phyloP scores from a whole-genome alignment of 2,113 vertebrate genomes.

The Sturnus vulgaris region DNA sequence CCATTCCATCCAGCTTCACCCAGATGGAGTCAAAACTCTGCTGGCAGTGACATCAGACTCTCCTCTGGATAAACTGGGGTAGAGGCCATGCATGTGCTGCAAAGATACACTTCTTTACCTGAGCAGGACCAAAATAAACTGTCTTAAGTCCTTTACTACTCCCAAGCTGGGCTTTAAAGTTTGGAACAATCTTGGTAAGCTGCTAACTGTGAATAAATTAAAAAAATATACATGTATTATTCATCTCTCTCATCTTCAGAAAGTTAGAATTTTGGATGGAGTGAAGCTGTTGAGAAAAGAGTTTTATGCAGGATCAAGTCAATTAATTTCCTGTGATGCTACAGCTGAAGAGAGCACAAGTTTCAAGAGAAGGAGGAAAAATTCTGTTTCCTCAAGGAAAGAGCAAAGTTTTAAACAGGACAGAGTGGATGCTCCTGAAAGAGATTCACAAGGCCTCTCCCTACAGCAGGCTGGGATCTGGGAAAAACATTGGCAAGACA shows the following conservation, averaged over 20 bases:
- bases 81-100: not conserved
- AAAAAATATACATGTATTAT: not conserved
- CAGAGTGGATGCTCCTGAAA: not conserved
- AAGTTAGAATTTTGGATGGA: not conserved
- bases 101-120: not conserved
- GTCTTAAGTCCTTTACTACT: not conserved
- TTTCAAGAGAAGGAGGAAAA: not conserved
- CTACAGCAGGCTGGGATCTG: not conserved
- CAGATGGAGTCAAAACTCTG: not conserved
- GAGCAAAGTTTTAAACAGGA: not conserved
- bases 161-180: not conserved
- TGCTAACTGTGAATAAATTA: not conserved
- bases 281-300: not conserved
- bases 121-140: not conserved
- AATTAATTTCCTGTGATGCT: not conserved
- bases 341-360: not conserved
- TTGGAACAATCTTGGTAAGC: not conserved
- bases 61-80: not conserved
- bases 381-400: not conserved
- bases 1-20: not conserved
- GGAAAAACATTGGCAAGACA: not conserved
- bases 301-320: not conserved
- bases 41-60: not conserved
- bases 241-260: not conserved
- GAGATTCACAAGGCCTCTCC: not conserved